Evolutionary conservation across 2,797 vertebrate genomes (phyloP).

Genomic region (Peromyscus eremicus): DNA sequence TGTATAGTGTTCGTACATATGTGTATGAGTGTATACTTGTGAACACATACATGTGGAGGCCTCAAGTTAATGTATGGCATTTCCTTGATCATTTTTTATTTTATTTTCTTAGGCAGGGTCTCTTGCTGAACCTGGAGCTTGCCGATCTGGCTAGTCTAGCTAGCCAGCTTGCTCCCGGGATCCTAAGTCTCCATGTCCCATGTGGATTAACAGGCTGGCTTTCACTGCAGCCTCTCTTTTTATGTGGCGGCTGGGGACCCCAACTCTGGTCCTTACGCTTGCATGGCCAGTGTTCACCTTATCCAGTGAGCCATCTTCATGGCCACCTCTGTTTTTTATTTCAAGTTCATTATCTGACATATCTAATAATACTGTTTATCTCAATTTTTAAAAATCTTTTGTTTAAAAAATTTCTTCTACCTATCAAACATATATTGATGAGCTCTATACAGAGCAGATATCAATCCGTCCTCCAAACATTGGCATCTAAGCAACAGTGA

Average conservation of each 20-base stretch:
- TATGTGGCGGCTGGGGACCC: too few species aligned
- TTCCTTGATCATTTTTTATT: neutral
- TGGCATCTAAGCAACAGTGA: neutral
- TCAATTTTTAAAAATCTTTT: neutral
- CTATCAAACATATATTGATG: neutral
- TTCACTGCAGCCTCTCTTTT: neutral
- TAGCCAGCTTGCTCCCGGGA: neutral
- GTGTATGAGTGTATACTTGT: neutral
- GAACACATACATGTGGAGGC: neutral
- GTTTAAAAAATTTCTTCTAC: neutral
- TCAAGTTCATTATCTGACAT: neutral
- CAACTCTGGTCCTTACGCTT: neutral
- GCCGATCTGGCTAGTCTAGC: neutral
- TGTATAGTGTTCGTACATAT: neutral
- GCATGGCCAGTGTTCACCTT: neutral
- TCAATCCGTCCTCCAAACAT: neutral
- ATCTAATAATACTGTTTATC: neutral
- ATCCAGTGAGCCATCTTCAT: neutral
- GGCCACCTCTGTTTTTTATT: slow-evolving; percentile 1
- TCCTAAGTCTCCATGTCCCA: too few species aligned
- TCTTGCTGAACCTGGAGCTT: neutral
- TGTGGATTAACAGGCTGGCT: neutral
- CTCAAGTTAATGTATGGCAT: neutral
- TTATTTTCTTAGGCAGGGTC: neutral
- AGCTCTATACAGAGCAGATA: neutral